phyloP scores from a whole-genome alignment of 2,888 invertebrate genomes.

The Ophion slaviceki region DNA sequence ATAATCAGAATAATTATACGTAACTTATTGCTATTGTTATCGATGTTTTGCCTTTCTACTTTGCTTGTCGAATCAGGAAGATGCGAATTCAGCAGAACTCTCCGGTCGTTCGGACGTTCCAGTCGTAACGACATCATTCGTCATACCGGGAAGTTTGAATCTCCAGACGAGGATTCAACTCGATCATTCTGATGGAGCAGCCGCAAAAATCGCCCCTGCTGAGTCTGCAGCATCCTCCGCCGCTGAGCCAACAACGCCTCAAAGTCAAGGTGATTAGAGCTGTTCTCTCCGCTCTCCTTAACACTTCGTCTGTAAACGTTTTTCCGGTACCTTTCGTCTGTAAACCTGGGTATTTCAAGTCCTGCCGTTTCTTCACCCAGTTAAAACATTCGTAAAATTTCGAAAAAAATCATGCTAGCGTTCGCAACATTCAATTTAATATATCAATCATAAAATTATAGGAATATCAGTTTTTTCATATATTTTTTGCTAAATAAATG shows the following conservation, averaged over 20 bases:
- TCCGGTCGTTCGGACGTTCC: slow-evolving; percentile 49
- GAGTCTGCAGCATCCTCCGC: slow-evolving; percentile 21
- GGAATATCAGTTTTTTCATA: too few species aligned
- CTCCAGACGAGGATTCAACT: slow-evolving; percentile 64
- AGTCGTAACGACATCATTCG: slow-evolving; percentile 63
- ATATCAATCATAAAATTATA: too few species aligned
- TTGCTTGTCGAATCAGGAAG: slow-evolving; percentile 14
- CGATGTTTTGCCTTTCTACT: neutral
- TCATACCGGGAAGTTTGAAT: slow-evolving; percentile 62
- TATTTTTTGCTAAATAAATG: too few species aligned
- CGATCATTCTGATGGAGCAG: slow-evolving; percentile 42
- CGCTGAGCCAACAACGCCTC: slow-evolving; percentile 40
- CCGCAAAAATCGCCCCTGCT: slow-evolving; percentile 27
- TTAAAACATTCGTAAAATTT: too few species aligned
- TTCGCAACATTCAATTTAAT: too few species aligned
- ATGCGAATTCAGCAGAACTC: slow-evolving; percentile 11
- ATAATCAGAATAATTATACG: too few species aligned
- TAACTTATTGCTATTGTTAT: neutral
- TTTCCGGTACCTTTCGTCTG: too few species aligned
- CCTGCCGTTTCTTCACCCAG: too few species aligned
- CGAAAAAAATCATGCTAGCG: too few species aligned
- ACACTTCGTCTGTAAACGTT: too few species aligned
- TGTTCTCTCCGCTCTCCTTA: neutral
- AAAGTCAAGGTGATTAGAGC: slow-evolving; percentile 53
- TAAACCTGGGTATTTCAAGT: too few species aligned